Evolutionary conservation across 2,113 vertebrate species (phyloP).

Genomic region (Cyanoramphus novaezelandiae): DNA sequence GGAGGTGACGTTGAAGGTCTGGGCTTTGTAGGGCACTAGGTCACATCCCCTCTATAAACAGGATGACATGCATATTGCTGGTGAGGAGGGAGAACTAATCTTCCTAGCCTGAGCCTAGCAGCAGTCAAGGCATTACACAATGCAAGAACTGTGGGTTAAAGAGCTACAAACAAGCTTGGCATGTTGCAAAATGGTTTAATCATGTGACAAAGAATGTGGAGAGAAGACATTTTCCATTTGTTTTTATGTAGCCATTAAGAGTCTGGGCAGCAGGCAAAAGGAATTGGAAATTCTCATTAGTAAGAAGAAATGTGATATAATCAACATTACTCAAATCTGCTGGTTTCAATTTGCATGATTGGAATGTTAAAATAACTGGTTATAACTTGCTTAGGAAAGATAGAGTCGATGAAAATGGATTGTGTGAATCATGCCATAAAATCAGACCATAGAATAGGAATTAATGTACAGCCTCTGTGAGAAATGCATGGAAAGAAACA

Average conservation of each 20-base stretch:
- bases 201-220: conserved; percentile 28
- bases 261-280: conserved; percentile 6
- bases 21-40: background rate
- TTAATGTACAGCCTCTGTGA: background rate
- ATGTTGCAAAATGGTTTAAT: conserved; percentile 42
- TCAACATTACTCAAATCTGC: conserved; percentile 50
- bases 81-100: background rate
- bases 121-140: conserved; percentile 13
- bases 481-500: background rate
- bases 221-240: conserved; percentile 38
- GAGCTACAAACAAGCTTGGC: conserved; percentile 32
- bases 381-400: conserved; percentile 59
- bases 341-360: conserved; percentile 33
- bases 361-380: conserved; percentile 56
- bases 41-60: conserved; percentile 4
- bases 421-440: background rate
- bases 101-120: background rate
- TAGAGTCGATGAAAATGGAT: background rate
- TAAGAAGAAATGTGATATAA: conserved; percentile 57
- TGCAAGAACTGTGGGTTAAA: background rate
- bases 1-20: background rate
- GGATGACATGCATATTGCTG: background rate
- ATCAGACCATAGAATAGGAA: background rate
- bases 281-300: conserved; percentile 61
- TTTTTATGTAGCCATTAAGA: background rate